Conservation (phyloP, 2,113 vertebrate genomes). For the Sceloporus tristichus region DNA sequence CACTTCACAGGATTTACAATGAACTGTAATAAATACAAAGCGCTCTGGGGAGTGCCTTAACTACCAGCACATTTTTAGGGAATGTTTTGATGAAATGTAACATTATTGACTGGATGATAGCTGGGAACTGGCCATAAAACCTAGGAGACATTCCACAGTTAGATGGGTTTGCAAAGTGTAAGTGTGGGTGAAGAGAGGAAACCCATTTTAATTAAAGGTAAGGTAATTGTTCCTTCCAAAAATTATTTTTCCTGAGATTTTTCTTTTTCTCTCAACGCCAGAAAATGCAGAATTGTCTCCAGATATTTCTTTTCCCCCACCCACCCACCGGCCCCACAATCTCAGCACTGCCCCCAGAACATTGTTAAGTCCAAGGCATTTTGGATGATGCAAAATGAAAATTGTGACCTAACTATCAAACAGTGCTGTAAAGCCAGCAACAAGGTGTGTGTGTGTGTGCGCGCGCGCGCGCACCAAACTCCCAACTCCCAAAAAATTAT, state of each 20-base stretch:
- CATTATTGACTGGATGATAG: constrained; percentile 35
- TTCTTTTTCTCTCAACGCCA: background rate
- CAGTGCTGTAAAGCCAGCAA: background rate
- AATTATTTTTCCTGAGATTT: background rate
- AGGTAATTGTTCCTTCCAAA: background rate
- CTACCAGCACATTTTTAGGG: background rate
- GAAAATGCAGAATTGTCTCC: background rate
- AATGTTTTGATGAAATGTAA: constrained; percentile 3
- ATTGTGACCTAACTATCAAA: background rate
- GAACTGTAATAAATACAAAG: constrained; percentile 15
- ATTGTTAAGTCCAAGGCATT: background rate
- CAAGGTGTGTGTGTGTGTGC: background rate
- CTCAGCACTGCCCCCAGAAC: background rate
- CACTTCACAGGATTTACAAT: background rate
- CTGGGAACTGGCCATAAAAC: constrained; percentile 23
- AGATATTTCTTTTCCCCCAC: background rate
- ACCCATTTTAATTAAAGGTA: background rate
- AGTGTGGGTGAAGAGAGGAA: background rate
- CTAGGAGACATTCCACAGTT: background rate
- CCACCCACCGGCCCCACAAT: too few species aligned
- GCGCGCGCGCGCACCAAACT: background rate
- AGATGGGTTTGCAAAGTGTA: background rate
- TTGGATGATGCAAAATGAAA: background rate
- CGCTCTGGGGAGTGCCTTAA: constrained; percentile 43
- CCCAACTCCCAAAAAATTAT: background rate